Conservation (phyloP, 2,797 vertebrate species). For the Sebastiscus tertius region DNA sequence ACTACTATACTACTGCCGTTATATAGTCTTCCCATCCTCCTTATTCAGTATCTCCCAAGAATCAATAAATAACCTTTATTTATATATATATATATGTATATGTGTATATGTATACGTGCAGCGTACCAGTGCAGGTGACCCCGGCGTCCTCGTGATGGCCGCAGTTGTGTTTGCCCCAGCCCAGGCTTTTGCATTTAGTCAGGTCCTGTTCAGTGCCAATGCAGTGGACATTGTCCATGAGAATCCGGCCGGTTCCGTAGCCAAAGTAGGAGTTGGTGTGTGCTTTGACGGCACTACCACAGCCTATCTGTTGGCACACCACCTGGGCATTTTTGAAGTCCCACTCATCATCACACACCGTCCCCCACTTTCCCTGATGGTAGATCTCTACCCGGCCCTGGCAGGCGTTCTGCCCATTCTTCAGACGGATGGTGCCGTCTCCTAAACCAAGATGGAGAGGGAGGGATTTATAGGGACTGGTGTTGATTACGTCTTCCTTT, state of each 20-base stretch:
- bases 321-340: slow-evolving; percentile 85
- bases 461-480: neutral
- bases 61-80: neutral
- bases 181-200: slow-evolving; percentile 86
- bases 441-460: slow-evolving; percentile 70
- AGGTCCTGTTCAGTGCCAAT: slow-evolving; percentile 85
- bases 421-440: slow-evolving; percentile 89
- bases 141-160: slow-evolving; percentile 96
- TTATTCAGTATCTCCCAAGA: neutral
- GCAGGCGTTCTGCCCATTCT: slow-evolving; percentile 85
- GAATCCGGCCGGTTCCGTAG: slow-evolving; percentile 89
- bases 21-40: neutral
- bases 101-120: too few relatives aligned
- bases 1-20: too few relatives aligned
- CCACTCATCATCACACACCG: slow-evolving; percentile 97
- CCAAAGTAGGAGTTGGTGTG: slow-evolving; percentile 92
- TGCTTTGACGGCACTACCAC: slow-evolving; percentile 84
- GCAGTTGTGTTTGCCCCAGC: slow-evolving; percentile 96
- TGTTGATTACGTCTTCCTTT: neutral
- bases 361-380: slow-evolving; percentile 91
- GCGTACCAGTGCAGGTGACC: slow-evolving; percentile 88
- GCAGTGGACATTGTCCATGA: slow-evolving; percentile 95
- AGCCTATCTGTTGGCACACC: slow-evolving; percentile 91
- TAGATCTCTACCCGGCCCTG: slow-evolving; percentile 94
- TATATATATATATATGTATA: too few relatives aligned